Conservation (phyloP, 1,140 invertebrate genomes). For the Pogonognathellus flavescens region DNA sequence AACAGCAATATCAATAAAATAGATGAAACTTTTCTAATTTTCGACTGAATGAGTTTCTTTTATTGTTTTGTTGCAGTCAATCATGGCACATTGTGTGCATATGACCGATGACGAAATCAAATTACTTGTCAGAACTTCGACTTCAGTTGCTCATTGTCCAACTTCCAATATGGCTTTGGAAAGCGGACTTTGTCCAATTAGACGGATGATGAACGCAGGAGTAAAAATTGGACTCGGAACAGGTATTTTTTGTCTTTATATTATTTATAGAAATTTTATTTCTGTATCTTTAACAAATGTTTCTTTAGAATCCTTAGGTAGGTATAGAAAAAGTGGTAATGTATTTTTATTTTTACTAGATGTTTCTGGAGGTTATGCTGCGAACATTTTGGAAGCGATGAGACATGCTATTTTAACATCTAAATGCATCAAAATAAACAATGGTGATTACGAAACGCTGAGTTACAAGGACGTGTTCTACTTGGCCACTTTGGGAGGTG, state of each 20-base stretch:
- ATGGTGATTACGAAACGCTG: constrained; percentile 73
- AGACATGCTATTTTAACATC: constrained; percentile 81
- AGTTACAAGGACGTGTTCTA: constrained; percentile 84
- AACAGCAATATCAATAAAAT: too few species aligned
- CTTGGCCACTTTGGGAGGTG: constrained; percentile 88
- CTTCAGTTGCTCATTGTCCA: constrained; percentile 87
- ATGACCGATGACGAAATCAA: constrained; percentile 80
- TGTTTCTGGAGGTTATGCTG: constrained; percentile 59
- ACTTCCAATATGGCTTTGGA: constrained; percentile 85
- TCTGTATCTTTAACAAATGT: constrained; percentile 79
- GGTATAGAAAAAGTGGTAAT: not conserved
- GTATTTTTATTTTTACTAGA: constrained; percentile 52
- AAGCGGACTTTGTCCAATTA: constrained; percentile 86
- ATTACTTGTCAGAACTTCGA: constrained; percentile 75
- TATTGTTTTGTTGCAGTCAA: constrained; percentile 67
- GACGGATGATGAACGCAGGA: constrained; percentile 75
- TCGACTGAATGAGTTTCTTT: too few species aligned
- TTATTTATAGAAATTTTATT: constrained; percentile 53
- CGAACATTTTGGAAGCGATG: constrained; percentile 80
- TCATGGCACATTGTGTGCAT: constrained; percentile 87
- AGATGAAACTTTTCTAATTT: too few species aligned
- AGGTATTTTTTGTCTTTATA: constrained; percentile 78
- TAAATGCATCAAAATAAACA: constrained; percentile 73
- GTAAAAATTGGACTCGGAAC: constrained; percentile 88
- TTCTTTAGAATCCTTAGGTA: not conserved